These are phyloP conservation scores for Merodon equestris DNA, from an alignment of 2,888 invertebrate species.

Conservation along the genomic window DNA sequence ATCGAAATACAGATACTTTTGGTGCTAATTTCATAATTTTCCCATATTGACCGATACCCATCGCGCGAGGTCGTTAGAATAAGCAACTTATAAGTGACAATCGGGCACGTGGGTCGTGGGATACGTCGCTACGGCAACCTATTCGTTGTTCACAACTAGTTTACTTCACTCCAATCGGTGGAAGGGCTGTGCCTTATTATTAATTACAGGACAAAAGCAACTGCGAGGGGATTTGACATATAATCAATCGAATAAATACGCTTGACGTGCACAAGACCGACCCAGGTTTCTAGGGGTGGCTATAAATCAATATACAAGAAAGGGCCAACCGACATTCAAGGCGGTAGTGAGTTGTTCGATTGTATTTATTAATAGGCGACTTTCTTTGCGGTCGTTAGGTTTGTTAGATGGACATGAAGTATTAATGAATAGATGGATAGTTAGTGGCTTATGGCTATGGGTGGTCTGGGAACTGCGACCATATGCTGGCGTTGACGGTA, in stretches of 20 bases:
- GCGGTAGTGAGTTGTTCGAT: conserved; percentile 13
- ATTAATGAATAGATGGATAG: too few relatives aligned
- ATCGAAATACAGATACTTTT: conserved; percentile 37
- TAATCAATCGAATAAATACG: conserved; percentile 50
- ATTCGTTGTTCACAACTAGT: conserved; percentile 25
- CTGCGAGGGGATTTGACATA: conserved; percentile 23
- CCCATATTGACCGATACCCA: too few relatives aligned
- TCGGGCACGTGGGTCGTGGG: neutral
- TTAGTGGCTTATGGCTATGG: too few relatives aligned
- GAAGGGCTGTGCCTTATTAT: conserved; percentile 23
- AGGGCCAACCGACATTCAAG: neutral
- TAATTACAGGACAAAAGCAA: conserved; percentile 40
- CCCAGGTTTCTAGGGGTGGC: neutral
- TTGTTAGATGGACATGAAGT: too few relatives aligned
- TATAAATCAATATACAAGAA: conserved; percentile 24
- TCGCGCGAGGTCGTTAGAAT: too few relatives aligned
- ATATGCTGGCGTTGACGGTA: too few relatives aligned
- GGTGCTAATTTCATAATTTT: conserved; percentile 24
- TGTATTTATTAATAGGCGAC: conserved; percentile 19
- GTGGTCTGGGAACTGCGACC: too few relatives aligned
- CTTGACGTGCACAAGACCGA: conserved; percentile 2
- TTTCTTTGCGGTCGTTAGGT: conserved; percentile 1
- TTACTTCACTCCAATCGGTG: neutral
- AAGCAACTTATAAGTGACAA: too few relatives aligned
- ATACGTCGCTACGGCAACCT: conserved; percentile 37